Conservation (phyloP, 2,888 invertebrate genomes). For the Dryadula phaetusa region DNA sequence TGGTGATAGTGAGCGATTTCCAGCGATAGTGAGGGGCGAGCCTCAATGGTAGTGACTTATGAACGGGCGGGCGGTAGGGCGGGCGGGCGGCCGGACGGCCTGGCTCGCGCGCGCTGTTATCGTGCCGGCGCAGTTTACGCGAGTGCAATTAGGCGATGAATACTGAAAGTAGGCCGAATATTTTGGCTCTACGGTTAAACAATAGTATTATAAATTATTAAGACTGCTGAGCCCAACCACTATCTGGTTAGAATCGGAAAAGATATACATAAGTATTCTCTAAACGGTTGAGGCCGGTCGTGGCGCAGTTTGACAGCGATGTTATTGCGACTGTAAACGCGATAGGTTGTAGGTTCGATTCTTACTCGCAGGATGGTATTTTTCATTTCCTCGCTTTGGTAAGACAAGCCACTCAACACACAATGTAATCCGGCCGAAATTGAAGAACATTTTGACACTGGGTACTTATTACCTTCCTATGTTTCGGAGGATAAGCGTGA, state of each 20-base stretch:
- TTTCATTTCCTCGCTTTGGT: too few relatives aligned
- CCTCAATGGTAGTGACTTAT: constrained; percentile 3
- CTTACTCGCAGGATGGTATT: too few relatives aligned
- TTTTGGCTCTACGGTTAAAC: not conserved
- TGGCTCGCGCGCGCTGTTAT: not conserved
- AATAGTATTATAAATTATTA: not conserved
- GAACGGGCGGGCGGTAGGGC: not conserved
- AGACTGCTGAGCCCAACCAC: not conserved
- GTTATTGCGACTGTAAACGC: too few relatives aligned
- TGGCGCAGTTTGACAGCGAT: too few relatives aligned
- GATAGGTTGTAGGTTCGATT: too few relatives aligned
- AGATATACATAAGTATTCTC: not conserved
- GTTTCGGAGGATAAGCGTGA: too few relatives aligned
- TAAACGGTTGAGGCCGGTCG: too few relatives aligned
- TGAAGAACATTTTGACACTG: too few relatives aligned
- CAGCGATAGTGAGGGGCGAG: constrained; percentile 13
- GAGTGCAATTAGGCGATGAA: constrained; percentile 2
- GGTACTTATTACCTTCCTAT: too few relatives aligned
- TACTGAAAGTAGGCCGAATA: not conserved
- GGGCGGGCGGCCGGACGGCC: not conserved
- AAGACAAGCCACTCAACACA: too few relatives aligned
- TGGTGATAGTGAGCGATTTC: constrained; percentile 1
- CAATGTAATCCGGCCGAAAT: too few relatives aligned
- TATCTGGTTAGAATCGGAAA: not conserved
- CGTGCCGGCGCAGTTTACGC: constrained; percentile 7